Evolutionary conservation across 2,113 vertebrate species (phyloP), one percentile per base, ranked within the genome.

Genomic region (Aegypius monachus): DNA sequence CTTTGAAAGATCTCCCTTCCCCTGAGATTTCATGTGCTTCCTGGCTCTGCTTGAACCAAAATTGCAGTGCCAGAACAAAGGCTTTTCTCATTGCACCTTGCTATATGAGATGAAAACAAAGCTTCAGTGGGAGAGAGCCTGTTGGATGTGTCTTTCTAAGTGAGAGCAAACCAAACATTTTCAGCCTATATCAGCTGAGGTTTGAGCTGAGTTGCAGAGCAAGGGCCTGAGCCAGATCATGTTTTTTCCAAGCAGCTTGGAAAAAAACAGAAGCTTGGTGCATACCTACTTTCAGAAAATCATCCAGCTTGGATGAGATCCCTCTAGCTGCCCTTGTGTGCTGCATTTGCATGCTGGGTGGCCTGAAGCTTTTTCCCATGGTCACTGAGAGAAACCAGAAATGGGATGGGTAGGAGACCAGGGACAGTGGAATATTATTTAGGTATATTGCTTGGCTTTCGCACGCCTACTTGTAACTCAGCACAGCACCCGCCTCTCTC

Each of bases 291-390:
- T 72, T 48, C 78, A 94, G 94, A 83, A 95, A 79, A 53, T 9
- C 66, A 58, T 87, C 58, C 88, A 23, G 43, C 61, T 85, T 61
- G 81, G 95, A 78, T 22, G 53, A 42, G 74, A 42, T 91, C 74
- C 81, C 74, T 94, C 32, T 53, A 8, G 62, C 94, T 95, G 94
- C 94, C 95, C 94, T 70, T 16, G 27, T 23, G 68, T 27, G 84
- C 81, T 91, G 58, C 59, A 10, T 79, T 85, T 90, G 50, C 94
- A 26, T n/a, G 1, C 74, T 94, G 96, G 84, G 93, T 95, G 96
- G 93, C 84, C 96, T 59, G 81, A 47, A 97, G 62, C 81, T 77
- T 95, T 93, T 95, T 87, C 93, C 86, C 86, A 65, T 95, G 63
- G 73, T 26, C 2, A 0, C 58, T 48, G 91, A 75, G 78, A 82